phyloP scores from a whole-genome alignment of 2,113 vertebrate species.

The Callopanchax toddi region DNA sequence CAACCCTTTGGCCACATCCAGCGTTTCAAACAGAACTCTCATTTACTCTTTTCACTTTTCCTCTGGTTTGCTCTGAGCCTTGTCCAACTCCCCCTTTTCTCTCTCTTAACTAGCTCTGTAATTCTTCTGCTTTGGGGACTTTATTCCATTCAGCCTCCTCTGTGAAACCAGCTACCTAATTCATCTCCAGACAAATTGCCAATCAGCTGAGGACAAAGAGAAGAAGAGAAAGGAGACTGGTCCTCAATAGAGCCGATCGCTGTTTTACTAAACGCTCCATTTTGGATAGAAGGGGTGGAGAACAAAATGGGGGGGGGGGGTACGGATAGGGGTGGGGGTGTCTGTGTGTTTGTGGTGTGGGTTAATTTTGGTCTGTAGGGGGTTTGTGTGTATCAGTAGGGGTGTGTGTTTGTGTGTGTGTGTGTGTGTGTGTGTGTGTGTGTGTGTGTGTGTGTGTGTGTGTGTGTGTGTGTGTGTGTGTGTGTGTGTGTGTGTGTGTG shows the following conservation, averaged over 20 bases:
- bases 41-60: slow-evolving; percentile 51
- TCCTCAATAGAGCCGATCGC: slow-evolving; percentile 69
- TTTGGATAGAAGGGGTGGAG: slow-evolving; percentile 36
- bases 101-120: slow-evolving; percentile 66
- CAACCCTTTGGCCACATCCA: slow-evolving; percentile 50
- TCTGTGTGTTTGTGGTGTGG: slow-evolving; percentile 50
- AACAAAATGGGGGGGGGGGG: slow-evolving; percentile 30
- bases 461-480: slow-evolving; percentile 55
- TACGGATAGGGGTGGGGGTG: slow-evolving; percentile 57
- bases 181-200: slow-evolving; percentile 79
- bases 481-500: slow-evolving; percentile 32
- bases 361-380: slow-evolving; percentile 48
- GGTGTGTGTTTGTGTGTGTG: slow-evolving; percentile 34
- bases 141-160: slow-evolving; percentile 65
- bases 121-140: slow-evolving; percentile 68
- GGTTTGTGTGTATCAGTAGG: slow-evolving; percentile 55
- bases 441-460: slow-evolving; percentile 48
- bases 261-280: slow-evolving; percentile 75
- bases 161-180: slow-evolving; percentile 74
- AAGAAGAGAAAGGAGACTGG: slow-evolving; percentile 64
- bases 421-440: slow-evolving; percentile 56
- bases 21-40: slow-evolving; percentile 57
- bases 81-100: slow-evolving; percentile 29
- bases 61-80: slow-evolving; percentile 32
- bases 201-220: slow-evolving; percentile 75